Conservation (phyloP, 1,140 invertebrate species). For the Cotesia typhae region DNA sequence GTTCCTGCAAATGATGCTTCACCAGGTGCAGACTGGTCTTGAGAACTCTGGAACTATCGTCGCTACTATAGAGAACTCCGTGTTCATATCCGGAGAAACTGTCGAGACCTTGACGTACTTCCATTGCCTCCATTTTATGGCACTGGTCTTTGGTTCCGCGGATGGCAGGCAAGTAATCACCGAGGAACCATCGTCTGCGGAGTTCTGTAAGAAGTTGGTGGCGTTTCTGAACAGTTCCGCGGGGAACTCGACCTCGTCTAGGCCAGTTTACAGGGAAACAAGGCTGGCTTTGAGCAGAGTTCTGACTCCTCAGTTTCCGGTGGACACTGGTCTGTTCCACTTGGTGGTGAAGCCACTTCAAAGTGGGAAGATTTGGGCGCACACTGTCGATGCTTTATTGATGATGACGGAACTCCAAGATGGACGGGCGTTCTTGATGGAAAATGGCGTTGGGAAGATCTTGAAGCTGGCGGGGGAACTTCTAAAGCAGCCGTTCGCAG, state of each 20-base stretch:
- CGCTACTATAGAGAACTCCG: slow-evolving; percentile 47
- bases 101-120: slow-evolving; percentile 58
- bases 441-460: slow-evolving; percentile 42
- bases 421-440: slow-evolving; percentile 52
- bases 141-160: slow-evolving; percentile 52
- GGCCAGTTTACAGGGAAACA: slow-evolving; percentile 53
- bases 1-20: slow-evolving; percentile 50
- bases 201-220: slow-evolving; percentile 52
- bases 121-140: slow-evolving; percentile 55
- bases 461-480: slow-evolving; percentile 45
- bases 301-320: slow-evolving; percentile 42
- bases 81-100: slow-evolving; percentile 58
- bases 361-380: slow-evolving; percentile 51
- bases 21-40: slow-evolving; percentile 47
- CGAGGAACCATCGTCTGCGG: slow-evolving; percentile 48
- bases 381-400: slow-evolving; percentile 53
- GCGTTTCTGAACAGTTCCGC: slow-evolving; percentile 52
- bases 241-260: slow-evolving; percentile 46
- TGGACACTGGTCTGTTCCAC: slow-evolving; percentile 54
- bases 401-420: slow-evolving; percentile 56
- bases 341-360: slow-evolving; percentile 52
- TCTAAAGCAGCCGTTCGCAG: slow-evolving; percentile 58
- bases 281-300: slow-evolving; percentile 45
- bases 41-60: slow-evolving; percentile 42
- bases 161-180: slow-evolving; percentile 49